These are phyloP conservation scores for Otus sunia DNA, from an alignment of 2,113 vertebrate genomes.

Conservation along the genomic window DNA sequence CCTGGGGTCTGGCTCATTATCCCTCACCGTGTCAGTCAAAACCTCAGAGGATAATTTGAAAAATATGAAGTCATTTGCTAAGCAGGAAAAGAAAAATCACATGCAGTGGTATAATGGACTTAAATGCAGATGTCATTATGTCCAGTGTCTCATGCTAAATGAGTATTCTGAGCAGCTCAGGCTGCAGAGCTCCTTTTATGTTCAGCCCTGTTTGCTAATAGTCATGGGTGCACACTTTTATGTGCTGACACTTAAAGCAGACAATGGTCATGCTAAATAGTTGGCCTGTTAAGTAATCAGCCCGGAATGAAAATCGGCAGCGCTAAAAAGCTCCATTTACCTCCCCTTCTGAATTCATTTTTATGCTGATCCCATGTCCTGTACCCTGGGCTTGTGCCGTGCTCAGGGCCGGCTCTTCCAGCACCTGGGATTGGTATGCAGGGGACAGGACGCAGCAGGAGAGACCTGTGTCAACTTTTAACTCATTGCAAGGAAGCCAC, in stretches of 20 bases:
- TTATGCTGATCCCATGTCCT: not conserved
- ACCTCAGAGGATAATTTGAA: constrained; percentile 33
- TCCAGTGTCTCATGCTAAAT: constrained; percentile 14
- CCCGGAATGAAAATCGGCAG: not conserved
- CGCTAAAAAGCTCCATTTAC: not conserved
- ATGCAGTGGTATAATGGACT: not conserved
- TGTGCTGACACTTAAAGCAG: constrained; percentile 26
- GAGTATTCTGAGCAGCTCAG: not conserved
- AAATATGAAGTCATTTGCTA: constrained; percentile 34
- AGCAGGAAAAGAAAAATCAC: constrained; percentile 25
- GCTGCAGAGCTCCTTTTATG: constrained; percentile 18
- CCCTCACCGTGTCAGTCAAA: not conserved
- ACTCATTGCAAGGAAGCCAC: not conserved
- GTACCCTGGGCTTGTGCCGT: not conserved
- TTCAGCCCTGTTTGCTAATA: constrained; percentile 30
- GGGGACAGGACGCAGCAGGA: not conserved
- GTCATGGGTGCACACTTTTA: not conserved
- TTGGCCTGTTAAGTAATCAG: constrained; percentile 12
- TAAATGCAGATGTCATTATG: constrained; percentile 36
- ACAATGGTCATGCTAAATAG: constrained; percentile 30
- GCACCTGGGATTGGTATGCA: not conserved
- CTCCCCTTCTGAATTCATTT: not conserved
- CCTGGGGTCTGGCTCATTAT: not conserved
- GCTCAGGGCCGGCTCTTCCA: not conserved
- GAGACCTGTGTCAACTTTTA: not conserved